These are phyloP conservation scores for Sepioteuthis lessoniana DNA, from an alignment of 2,888 invertebrate species.

Conservation along the genomic window DNA sequence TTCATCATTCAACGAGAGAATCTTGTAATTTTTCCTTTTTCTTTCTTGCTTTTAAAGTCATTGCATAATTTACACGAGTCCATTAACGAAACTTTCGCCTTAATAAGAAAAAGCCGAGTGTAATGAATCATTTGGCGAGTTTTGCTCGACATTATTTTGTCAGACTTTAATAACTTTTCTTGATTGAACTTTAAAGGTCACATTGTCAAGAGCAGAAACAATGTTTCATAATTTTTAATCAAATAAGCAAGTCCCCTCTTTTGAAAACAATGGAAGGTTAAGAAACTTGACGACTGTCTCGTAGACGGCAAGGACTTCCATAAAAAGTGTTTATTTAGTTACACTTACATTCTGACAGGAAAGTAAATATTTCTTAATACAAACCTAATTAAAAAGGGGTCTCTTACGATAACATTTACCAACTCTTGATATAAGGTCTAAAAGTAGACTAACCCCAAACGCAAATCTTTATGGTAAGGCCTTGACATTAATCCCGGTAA, in stretches of 20 bases:
- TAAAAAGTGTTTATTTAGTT: too few species aligned
- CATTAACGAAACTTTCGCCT: background rate
- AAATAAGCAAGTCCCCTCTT: background rate
- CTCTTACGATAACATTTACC: too few species aligned
- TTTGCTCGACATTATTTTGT: background rate
- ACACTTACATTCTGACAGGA: too few species aligned
- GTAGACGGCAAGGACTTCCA: too few species aligned
- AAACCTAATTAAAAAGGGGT: too few species aligned
- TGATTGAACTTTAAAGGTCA: background rate
- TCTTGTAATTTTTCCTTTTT: background rate
- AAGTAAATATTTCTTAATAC: too few species aligned
- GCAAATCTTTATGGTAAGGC: too few species aligned
- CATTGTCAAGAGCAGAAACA: background rate
- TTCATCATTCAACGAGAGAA: background rate
- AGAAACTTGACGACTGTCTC: too few species aligned
- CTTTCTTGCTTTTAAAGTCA: background rate
- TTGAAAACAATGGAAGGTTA: too few species aligned
- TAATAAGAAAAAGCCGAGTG: background rate
- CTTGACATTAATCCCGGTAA: too few species aligned
- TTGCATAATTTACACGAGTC: background rate
- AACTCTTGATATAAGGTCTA: too few species aligned
- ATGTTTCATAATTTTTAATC: constrained; percentile 33
- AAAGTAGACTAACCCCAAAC: too few species aligned
- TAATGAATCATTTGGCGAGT: background rate
- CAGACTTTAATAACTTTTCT: background rate